Evolutionary conservation across 2,113 vertebrate species (phyloP), one percentile per base, ranked within the genome.

Genomic region (Rhombomys opimus): DNA sequence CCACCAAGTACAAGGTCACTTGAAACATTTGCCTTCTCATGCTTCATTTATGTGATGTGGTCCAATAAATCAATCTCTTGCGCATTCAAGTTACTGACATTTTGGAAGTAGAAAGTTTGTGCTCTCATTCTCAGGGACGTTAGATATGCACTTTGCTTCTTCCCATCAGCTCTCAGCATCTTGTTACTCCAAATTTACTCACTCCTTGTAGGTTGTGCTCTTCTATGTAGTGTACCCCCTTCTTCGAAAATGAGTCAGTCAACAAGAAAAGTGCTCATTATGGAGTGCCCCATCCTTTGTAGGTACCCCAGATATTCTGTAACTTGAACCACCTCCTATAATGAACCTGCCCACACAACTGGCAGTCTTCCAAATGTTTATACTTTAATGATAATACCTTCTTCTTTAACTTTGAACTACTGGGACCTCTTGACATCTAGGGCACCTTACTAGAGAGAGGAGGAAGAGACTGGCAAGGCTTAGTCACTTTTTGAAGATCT

Each of bases 161-260:
- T 67, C 46, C 54, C 5, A 18, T 82, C 93, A 38, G 35, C 59
- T 94, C 15, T 80, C 76, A 91, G 50, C 1, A 54, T 68, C n/a
- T 38, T 73, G 25, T 63, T 77, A 52, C 1, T 91, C n/a, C 23
- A 38, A 54, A 23, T 76, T 80, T 3, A n/a, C 35, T 63, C 38
- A 12, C 41, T 57, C 17, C 13, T 46, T 93, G 82, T 35, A 9
- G 2, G 52, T 82, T 87, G 7, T 35, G 80, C 15, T 20, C 46
- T 91, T 68, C 12, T 78, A n/a, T 61, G 35, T 18, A 82, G 15
- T 38, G 12, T 18, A 90, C 50, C 54, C 70, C 13, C 35, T 41
- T 95, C 46, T 94, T 87, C 78, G 86, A 97, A 96, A 94, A 77
- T 20, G 38, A 65, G 54, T 63, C 81, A 92, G n/a, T 18, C 25